Percentiles rank a stretch among this genome's conserved stretches.
Evolutionary conservation across 2,797 vertebrate genomes (phyloP).

Genomic region (Spinibarbus caldwelli): DNA sequence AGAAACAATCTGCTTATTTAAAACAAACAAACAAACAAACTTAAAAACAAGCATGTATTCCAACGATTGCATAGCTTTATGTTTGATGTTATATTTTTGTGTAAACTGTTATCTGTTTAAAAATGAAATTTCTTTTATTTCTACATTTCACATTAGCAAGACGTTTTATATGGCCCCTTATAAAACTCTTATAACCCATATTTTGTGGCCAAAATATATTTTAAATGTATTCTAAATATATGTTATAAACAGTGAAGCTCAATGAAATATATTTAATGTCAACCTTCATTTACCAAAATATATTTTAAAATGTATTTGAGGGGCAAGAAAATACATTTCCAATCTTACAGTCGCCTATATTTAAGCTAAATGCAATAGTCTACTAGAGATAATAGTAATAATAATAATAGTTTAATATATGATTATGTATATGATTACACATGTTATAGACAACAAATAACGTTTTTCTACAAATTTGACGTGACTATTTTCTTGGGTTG

Average conservation of each 20-base stretch:
- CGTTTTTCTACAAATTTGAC: no score
- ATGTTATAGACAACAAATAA: no score
- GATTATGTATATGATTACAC: no score
- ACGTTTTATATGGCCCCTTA: not conserved
- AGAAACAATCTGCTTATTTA: not conserved
- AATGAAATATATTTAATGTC: not conserved
- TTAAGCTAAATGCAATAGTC: not conserved
- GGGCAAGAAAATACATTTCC: no score
- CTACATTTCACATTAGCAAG: not conserved
- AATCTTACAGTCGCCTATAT: not conserved
- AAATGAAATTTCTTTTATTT: not conserved
- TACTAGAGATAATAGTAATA: not conserved
- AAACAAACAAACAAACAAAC: not conserved
- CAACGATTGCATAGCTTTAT: not conserved
- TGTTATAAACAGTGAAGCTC: not conserved
- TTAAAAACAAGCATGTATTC: not conserved
- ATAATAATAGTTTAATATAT: not conserved
- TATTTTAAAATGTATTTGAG: no score
- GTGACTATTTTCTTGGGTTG: no score
- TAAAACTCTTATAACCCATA: not conserved
- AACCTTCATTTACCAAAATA: no score
- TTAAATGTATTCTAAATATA: not conserved
- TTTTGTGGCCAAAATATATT: not conserved
- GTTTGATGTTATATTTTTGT: not conserved
- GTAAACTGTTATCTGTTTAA: not conserved